Conservation (phyloP, 2,113 vertebrate genomes). For the Tragelaphus scriptus region DNA sequence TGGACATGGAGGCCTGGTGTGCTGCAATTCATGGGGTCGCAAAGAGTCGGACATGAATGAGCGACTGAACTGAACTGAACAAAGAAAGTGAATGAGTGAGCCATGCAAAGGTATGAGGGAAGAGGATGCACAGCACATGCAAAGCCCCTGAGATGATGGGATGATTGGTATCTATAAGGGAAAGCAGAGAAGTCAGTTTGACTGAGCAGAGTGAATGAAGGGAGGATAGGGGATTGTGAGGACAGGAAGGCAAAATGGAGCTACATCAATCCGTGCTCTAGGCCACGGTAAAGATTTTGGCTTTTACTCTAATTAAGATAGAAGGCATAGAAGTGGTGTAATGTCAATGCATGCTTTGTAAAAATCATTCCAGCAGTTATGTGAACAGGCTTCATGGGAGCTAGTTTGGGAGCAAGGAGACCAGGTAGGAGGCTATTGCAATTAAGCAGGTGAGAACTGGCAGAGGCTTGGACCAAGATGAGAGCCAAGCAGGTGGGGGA, state of each 20-base stretch:
- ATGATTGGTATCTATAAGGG: neutral
- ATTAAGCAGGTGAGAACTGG: neutral
- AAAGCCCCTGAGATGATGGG: neutral
- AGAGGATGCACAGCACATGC: rapidly evolving
- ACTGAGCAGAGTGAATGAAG: neutral
- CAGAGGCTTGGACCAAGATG: neutral
- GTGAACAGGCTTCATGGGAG: neutral
- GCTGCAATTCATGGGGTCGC: too few species aligned
- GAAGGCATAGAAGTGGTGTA: neutral
- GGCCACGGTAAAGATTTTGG: neutral
- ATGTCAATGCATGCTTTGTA: neutral
- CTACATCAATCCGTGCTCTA: neutral
- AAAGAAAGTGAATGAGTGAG: neutral
- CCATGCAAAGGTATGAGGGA: neutral
- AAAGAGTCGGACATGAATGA: too few species aligned
- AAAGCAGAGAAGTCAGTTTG: neutral
- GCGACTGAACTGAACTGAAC: too few species aligned
- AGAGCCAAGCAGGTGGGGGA: neutral
- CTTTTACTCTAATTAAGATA: neutral
- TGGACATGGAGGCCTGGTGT: too few species aligned
- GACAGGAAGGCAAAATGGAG: neutral
- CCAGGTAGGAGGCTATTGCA: neutral
- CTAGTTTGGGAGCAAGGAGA: neutral
- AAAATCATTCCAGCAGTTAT: neutral
- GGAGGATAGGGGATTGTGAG: neutral